Conservation (phyloP, 2,888 invertebrate genomes). For the Anarsia innoxiella region DNA sequence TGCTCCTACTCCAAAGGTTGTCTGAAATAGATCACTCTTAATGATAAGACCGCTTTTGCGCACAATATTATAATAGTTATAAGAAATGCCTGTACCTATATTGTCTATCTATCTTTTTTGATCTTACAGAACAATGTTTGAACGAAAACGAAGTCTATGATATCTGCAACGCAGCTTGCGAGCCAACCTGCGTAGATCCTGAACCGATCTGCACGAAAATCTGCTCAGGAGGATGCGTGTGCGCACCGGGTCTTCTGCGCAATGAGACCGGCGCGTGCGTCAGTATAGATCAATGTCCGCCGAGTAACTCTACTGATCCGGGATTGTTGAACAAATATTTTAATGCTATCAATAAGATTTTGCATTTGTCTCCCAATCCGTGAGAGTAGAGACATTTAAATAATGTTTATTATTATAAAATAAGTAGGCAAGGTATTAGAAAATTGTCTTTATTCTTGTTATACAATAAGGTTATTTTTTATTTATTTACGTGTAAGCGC, state of each 20-base stretch:
- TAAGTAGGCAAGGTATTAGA: too few species aligned
- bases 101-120: too few species aligned
- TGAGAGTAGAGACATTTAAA: too few species aligned
- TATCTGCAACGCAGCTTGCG: slow-evolving; percentile 48
- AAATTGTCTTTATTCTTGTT: too few species aligned
- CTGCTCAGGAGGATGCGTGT: slow-evolving; percentile 55
- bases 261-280: slow-evolving; percentile 47
- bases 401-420: too few species aligned
- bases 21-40: too few species aligned
- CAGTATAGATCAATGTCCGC: slow-evolving; percentile 47
- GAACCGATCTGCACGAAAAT: slow-evolving; percentile 52
- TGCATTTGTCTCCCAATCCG: slow-evolving; percentile 39
- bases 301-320: slow-evolving; percentile 35
- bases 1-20: too few species aligned
- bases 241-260: slow-evolving; percentile 47
- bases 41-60: too few species aligned
- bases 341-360: slow-evolving; percentile 47
- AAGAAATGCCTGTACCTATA: too few species aligned
- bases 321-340: slow-evolving; percentile 43
- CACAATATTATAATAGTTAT: too few species aligned
- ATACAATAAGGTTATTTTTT: too few species aligned
- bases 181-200: slow-evolving; percentile 51
- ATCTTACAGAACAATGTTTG: slow-evolving; percentile 51
- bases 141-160: slow-evolving; percentile 56
- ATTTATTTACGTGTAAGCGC: too few species aligned